Percentiles rank a stretch among this genome's conserved stretches.
Conservation (phyloP, 92 coral and sea anemone genomes). For the Epizoanthus stellaris region DNA sequence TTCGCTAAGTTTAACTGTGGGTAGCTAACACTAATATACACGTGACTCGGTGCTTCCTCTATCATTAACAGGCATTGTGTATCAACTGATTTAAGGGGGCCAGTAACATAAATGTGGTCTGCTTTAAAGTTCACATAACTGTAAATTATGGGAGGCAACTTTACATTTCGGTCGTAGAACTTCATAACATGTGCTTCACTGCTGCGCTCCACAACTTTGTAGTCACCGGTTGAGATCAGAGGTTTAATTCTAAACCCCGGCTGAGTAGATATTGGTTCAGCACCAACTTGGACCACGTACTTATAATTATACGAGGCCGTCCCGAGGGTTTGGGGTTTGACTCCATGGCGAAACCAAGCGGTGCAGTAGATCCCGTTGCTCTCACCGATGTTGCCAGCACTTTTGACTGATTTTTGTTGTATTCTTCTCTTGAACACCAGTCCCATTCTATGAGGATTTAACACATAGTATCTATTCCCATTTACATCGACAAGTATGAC, state of each 20-base stretch:
- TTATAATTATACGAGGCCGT: constrained; percentile 5
- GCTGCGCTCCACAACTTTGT: background rate
- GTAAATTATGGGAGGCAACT: background rate
- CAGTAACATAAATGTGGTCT: constrained; percentile 3
- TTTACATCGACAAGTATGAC: constrained; percentile 33
- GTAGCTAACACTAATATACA: constrained; percentile 29
- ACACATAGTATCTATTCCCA: constrained; percentile 23
- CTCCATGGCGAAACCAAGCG: constrained; percentile 33
- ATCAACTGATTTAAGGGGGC: constrained; percentile 26
- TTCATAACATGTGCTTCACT: constrained; percentile 10
- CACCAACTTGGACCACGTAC: constrained; percentile 18
- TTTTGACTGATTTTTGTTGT: constrained; percentile 9
- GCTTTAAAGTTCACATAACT: constrained; percentile 33
- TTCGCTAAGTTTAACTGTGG: constrained; percentile 18
- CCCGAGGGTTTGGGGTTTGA: constrained; percentile 9
- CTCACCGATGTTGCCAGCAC: constrained; percentile 12
- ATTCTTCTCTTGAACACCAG: constrained; percentile 24
- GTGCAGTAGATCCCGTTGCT: constrained; percentile 28
- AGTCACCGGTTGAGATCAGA: background rate
- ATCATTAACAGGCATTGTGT: constrained; percentile 21
- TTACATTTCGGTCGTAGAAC: constrained; percentile 11
- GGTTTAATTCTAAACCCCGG: background rate
- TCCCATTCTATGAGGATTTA: constrained; percentile 13
- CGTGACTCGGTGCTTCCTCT: background rate
- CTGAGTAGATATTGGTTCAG: background rate